Evolutionary conservation across 2,888 invertebrate species (phyloP).

Genomic region (Encarsia formosa): DNA sequence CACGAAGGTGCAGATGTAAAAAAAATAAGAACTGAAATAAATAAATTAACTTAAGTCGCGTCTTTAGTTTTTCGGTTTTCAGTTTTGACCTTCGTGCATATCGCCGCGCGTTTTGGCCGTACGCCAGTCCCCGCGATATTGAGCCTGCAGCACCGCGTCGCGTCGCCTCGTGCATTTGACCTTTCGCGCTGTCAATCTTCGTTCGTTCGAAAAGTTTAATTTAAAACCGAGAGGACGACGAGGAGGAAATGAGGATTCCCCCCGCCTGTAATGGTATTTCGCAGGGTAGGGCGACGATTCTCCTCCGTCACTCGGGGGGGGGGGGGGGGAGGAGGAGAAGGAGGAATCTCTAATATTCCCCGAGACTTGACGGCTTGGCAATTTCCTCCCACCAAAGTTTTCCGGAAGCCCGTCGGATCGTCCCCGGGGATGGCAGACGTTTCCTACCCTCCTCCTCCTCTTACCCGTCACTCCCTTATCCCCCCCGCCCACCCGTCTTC

Average conservation of each 20-base stretch:
- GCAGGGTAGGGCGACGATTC: no score
- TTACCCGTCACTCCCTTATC: slow-evolving; percentile 13
- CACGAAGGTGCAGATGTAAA: no score
- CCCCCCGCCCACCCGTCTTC: background rate
- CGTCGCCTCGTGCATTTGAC: slow-evolving; percentile 17
- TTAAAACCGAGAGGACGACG: no score
- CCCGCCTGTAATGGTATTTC: no score
- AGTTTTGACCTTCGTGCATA: background rate
- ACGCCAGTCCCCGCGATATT: slow-evolving; percentile 22
- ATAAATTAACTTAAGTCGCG: no score
- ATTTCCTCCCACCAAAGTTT: slow-evolving; percentile 37
- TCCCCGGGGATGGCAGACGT: slow-evolving; percentile 30
- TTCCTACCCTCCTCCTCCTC: slow-evolving; percentile 9
- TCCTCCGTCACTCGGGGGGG: no score
- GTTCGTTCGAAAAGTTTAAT: no score
- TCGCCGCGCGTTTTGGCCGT: background rate
- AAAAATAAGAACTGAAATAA: no score
- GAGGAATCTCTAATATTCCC: slow-evolving; percentile 37
- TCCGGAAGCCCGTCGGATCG: slow-evolving; percentile 31
- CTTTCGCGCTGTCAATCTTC: slow-evolving; percentile 7
- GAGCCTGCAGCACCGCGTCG: no score
- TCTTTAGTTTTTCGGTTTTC: no score
- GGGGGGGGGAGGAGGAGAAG: background rate
- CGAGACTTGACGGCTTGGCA: slow-evolving; percentile 34
- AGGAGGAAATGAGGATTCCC: no score